Base-by-base conservation (phyloP, 2,797 vertebrate genomes). In the Tolypeutes matacus region DNA sequence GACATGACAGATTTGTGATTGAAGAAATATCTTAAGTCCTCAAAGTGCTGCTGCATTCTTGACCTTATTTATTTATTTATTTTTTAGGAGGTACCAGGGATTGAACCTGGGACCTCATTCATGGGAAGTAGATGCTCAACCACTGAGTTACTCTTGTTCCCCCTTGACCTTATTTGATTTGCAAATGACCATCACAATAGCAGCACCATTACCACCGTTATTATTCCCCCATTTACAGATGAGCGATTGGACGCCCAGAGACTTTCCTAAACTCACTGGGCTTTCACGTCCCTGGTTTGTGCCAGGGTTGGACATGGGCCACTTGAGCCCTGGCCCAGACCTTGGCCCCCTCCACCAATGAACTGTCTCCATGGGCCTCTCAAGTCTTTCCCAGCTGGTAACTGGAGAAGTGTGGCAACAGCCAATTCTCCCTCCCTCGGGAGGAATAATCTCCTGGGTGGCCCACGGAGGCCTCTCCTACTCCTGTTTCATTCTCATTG, bases 401-500 rank as follows among this genome's bases (percentile, higher is more conserved):
- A 94, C 69, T 20, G 39, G 72, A 95, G 94, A 90, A 51, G n/a
- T 20, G 51, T 13, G 7, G 42, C 69, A n/a, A 36, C 2, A 7
- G 90, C 56, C 85, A 46, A 34, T 15, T 84, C 81, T 86, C 86
- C 39, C 72, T 83, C 70, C 18, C 80, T 2, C 0, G 69, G 90
- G 51, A 92, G 49, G 15, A 34, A 20, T n/a, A 64, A 39, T 86
- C 65, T 85, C 27, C 58, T 34, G 56, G 64, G 88, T 2, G 78
- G 51, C 15, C n/a, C 1, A 51, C 17, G 6, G 23, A 25, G n/a
- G 90, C 73, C 78, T 87, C 49, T 77, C 78, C 80, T 72, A 3
- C 86, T 92, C 69, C n/a, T 0, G 31, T 77, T 90, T 89, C 94
- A 39, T 53, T 56, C 64, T 36, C 65, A 36, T 83, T 27, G 92